Evolutionary conservation across 1,140 invertebrate species (phyloP).

Genomic region (Lucilia cuprina): DNA sequence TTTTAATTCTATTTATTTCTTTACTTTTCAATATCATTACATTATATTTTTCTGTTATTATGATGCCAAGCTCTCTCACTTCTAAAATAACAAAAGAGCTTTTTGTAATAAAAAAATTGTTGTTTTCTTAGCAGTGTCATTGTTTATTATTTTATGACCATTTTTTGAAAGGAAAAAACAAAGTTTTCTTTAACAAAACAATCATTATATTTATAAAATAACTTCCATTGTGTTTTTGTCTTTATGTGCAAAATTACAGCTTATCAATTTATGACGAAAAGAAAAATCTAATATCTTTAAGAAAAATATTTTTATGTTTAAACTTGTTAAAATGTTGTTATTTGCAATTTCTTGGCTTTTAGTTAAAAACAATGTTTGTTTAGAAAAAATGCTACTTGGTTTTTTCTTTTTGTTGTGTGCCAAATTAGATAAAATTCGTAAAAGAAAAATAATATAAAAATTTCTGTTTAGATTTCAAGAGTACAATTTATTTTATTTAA

Average conservation of each 20-base stretch:
- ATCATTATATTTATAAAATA: background rate
- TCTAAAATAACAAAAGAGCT: background rate
- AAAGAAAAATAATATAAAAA: background rate
- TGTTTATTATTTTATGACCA: slow-evolving; percentile 29
- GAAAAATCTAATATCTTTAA: background rate
- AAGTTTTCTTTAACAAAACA: background rate
- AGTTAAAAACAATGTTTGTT: too few relatives aligned
- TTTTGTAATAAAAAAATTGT: background rate
- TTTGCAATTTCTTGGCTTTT: background rate
- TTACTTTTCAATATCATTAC: slow-evolving; percentile 20
- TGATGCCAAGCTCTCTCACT: background rate
- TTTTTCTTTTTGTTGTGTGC: too few relatives aligned
- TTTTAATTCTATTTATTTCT: slow-evolving; percentile 28
- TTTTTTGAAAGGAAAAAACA: background rate
- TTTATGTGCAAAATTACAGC: background rate
- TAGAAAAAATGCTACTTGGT: too few relatives aligned
- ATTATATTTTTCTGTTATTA: background rate
- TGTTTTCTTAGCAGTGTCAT: background rate
- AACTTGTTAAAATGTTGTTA: background rate
- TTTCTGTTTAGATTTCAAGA: background rate
- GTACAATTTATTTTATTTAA: background rate
- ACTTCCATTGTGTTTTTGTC: background rate
- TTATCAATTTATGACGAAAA: slow-evolving; percentile 9
- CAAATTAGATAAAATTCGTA: too few relatives aligned
- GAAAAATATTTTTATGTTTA: slow-evolving; percentile 7